These are phyloP conservation scores for Merluccius polli DNA, from an alignment of 2,797 vertebrate species.

Conservation along the genomic window DNA sequence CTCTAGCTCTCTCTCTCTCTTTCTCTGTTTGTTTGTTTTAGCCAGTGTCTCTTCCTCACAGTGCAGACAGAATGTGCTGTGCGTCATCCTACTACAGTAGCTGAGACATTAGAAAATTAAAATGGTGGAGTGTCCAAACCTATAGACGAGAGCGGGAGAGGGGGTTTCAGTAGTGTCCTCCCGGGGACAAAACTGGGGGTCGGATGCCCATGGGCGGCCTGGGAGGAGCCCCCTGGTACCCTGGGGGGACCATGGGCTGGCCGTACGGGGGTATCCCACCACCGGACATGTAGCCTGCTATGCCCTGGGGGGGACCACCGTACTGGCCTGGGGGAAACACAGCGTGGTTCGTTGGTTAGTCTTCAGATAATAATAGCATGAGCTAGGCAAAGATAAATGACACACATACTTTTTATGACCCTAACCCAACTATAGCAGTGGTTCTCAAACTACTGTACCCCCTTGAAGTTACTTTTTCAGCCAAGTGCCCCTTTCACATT, in stretches of 20 bases:
- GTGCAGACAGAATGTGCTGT: constrained; percentile 35
- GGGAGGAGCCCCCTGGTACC: constrained; percentile 78
- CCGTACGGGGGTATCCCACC: constrained; percentile 83
- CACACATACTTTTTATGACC: too few relatives aligned
- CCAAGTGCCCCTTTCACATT: too few relatives aligned
- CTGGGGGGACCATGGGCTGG: constrained; percentile 82
- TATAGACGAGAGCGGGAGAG: constrained; percentile 69
- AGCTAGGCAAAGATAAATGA: too few relatives aligned
- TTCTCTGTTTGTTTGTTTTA: constrained; percentile 49
- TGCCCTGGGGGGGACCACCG: constrained; percentile 85
- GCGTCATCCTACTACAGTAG: constrained; percentile 56
- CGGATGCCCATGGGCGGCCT: constrained; percentile 88
- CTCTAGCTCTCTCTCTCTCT: constrained; percentile 6
- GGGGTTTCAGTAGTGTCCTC: constrained; percentile 89
- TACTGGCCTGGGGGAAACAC: constrained; percentile 78
- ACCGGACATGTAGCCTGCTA: constrained; percentile 87
- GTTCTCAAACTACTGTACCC: too few relatives aligned
- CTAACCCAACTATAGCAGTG: too few relatives aligned
- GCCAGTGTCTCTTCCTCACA: constrained; percentile 61
- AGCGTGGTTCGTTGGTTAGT: too few relatives aligned
- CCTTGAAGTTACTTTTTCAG: too few relatives aligned
- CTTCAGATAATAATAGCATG: too few relatives aligned
- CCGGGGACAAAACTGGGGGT: constrained; percentile 71
- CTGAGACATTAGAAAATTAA: constrained; percentile 75
- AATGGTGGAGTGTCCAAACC: constrained; percentile 92